Conservation (phyloP, 2,888 invertebrate genomes). For the Leucophenga maculata region DNA sequence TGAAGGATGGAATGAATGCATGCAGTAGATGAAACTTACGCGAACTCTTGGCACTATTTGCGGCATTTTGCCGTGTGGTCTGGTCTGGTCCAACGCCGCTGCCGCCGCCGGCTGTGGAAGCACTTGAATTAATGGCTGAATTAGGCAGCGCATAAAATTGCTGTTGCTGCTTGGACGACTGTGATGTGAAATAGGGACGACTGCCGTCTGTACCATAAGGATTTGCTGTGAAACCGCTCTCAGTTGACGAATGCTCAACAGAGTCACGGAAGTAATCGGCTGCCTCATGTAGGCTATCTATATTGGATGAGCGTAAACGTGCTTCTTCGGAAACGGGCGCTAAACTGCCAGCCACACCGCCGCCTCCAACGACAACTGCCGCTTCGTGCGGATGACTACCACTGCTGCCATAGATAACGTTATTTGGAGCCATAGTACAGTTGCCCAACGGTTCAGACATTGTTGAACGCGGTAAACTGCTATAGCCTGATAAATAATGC, state of each 20-base stretch:
- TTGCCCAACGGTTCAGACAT: slow-evolving; percentile 81
- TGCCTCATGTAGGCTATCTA: slow-evolving; percentile 60
- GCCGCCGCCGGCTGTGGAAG: slow-evolving; percentile 32
- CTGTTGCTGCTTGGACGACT: slow-evolving; percentile 46
- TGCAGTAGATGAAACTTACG: slow-evolving; percentile 78
- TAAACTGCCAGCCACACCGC: slow-evolving; percentile 68
- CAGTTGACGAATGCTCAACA: slow-evolving; percentile 85
- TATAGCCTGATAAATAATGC: slow-evolving; percentile 78
- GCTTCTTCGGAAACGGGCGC: slow-evolving; percentile 82
- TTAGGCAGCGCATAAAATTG: slow-evolving; percentile 53
- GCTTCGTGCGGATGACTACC: slow-evolving; percentile 70
- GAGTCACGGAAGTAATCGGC: slow-evolving; percentile 81
- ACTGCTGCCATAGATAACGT: slow-evolving; percentile 75
- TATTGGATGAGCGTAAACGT: slow-evolving; percentile 65
- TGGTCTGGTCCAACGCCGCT: slow-evolving; percentile 29
- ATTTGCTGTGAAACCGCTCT: slow-evolving; percentile 76
- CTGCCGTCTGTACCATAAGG: slow-evolving; percentile 53
- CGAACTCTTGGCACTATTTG: slow-evolving; percentile 68
- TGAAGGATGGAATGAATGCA: slow-evolving; percentile 84
- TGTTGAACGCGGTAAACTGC: slow-evolving; percentile 87
- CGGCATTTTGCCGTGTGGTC: slow-evolving; percentile 49
- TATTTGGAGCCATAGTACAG: slow-evolving; percentile 69
- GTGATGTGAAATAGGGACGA: slow-evolving; percentile 29
- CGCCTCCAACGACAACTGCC: slow-evolving; percentile 40
- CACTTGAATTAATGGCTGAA: slow-evolving; percentile 59